Conservation (phyloP, 35 echinoderm and acorn worm genomes). For the Ophiothrix spiculata region DNA sequence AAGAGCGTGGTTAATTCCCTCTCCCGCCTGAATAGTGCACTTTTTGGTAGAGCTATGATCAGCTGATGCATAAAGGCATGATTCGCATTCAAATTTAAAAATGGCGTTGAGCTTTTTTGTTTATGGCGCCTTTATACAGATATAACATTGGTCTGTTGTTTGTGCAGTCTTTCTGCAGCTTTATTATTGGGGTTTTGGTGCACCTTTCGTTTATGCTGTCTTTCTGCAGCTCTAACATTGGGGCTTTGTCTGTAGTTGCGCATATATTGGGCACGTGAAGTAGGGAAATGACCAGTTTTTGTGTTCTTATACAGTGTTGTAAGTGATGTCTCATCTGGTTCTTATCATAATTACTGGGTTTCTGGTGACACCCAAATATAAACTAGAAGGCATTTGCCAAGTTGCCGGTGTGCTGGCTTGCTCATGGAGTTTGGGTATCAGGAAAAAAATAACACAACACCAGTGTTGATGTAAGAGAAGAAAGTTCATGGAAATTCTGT, state of each 20-base stretch:
- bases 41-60: no score
- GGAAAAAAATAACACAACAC: neutral
- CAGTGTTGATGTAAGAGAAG: neutral
- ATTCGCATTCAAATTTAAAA: no score
- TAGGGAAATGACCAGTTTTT: neutral
- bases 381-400: neutral
- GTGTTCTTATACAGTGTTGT: neutral
- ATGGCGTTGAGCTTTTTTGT: no score
- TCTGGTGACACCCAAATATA: neutral
- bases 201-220: no score
- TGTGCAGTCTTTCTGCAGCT: no score
- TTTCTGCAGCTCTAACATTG: no score
- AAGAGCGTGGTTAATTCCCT: no score
- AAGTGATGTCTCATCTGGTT: neutral
- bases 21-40: no score
- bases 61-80: no score
- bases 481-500: neutral
- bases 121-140: no score
- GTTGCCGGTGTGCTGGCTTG: neutral
- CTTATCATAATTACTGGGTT: neutral
- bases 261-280: neutral
- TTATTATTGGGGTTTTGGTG: no score
- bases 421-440: neutral
- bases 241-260: neutral
- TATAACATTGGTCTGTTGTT: no score